Evolutionary conservation across 2,888 invertebrate genomes (phyloP), one percentile per base, ranked within the genome.

Genomic region (Phrixothrix hirtus): DNA sequence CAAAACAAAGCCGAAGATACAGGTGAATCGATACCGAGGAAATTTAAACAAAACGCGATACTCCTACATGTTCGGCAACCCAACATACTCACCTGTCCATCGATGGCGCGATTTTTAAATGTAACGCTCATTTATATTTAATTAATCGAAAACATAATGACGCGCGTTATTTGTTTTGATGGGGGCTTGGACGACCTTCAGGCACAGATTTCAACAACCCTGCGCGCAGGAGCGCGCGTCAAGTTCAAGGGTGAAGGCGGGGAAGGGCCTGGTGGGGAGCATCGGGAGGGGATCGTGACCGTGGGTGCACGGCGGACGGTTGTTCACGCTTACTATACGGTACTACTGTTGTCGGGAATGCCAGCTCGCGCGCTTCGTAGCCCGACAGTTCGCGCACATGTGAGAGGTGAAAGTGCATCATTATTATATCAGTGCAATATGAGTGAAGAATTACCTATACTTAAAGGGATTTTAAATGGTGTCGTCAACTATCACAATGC

Each of bases 401-500:
- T 70, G 66, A 67, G 59, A 63, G 68, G 69, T 68, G 69, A 70
- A 67, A 68, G 69, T 70, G 67, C 50, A 55, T 50, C 13, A 39
- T 45, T 17, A 11, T n/a, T n/a, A n/a, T n/a, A n/a, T n/a, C 27
- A 66, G 67, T 70, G 68, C 66, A 82, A 81, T 80, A 91, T 92
- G 91, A 88, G 86, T 75, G 91, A 92, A 83, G 91, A 92, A 81
- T 82, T 92, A 78, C 92, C 92, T 69, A 92, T 92, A 73, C 84
- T 92, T 61, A 92, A 92, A 78, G 90, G 91, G 74, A 92, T 92
- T 78, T 84, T 92, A 68, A 92, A 92, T 76, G 92, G 92, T 74
- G 90, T 88, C 74, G 89, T 91, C 76, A 88, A 90, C 78, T 92
- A 92, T 78, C 92, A 92, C 78, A 92, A 92, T 85, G 92, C 92